Evolutionary conservation across 1,140 invertebrate species (phyloP), one percentile per base, ranked within the genome.

Genomic region (Nebria ingens): DNA sequence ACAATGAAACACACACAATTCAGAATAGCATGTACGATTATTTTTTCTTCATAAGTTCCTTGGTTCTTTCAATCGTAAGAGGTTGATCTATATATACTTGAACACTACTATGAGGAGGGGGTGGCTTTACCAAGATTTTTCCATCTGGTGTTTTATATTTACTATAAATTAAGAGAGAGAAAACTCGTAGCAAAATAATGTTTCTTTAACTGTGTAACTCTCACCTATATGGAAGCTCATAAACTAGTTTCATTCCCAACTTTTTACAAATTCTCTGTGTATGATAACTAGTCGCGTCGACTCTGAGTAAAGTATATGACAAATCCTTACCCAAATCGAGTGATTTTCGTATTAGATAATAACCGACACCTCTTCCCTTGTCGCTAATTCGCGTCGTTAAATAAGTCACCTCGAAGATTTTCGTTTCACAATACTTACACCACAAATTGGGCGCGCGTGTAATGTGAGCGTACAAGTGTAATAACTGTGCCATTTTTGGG

Each of bases 341-440:
- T 19, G 73, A 73, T 29, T 73, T 65, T 15, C 60, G 20, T 2
- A 76, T 54, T 51, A 78, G 62, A 52, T 65, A 63, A 25, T 25
- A 62, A 0, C 62, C 72, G 9, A 78, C 56, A 3, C 72, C 71
- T 21, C 61, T 58, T 12, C 63, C 60, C 13, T 64, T 59, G 42
- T 68, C 67, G 11, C 65, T 62, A 2, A 61, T 55, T 52, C 64
- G 61, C 2, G 76, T 73, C 9, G 71, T 69, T 0, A 76, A n/a
- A 52, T 70, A 65, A 22, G 58, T 49, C 29, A 71, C 69, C 58
- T 77, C 72, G 56, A 73, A 77, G 19, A 75, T 56, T 53, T 67
- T 69, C 12, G 58, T 38, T 1, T 69, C 61, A 21, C 62, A 59
- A 34, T 68, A 68, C 20, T 64, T 68, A 22, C 69, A 45, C 66